Percentiles rank a stretch among this genome's conserved stretches.
These are phyloP conservation scores for Heliconius hermathena DNA, from an alignment of 1,140 invertebrate genomes.

Conservation along the genomic window DNA sequence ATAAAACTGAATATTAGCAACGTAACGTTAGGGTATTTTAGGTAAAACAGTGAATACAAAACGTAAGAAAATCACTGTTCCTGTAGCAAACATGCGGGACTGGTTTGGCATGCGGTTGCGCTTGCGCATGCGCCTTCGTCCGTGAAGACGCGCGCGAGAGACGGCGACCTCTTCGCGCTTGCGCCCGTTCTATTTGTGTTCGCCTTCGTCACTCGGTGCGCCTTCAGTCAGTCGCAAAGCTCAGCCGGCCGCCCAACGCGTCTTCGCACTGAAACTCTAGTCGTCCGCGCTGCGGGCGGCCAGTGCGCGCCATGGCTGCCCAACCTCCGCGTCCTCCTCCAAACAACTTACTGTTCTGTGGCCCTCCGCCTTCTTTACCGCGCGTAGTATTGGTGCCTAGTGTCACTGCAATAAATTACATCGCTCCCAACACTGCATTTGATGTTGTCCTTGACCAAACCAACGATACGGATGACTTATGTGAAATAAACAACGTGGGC, in stretches of 20 bases:
- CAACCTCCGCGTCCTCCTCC: conserved; percentile 76
- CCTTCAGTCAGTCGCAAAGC: conserved; percentile 79
- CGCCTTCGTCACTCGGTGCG: conserved; percentile 75
- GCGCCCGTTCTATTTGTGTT: conserved; percentile 79
- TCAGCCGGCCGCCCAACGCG: conserved; percentile 75
- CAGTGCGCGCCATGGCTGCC: conserved; percentile 73
- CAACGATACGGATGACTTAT: conserved; percentile 60
- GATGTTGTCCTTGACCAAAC: conserved; percentile 52
- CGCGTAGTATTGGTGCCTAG: conserved; percentile 65
- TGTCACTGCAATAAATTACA: conserved; percentile 43
- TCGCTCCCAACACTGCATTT: conserved; percentile 43
- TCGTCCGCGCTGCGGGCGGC: conserved; percentile 65
- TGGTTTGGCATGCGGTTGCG: conserved; percentile 74
- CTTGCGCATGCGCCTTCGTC: conserved; percentile 78
- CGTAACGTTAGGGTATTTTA: background rate
- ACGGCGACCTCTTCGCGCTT: conserved; percentile 78
- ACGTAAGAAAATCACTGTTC: conserved; percentile 20
- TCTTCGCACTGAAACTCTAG: conserved; percentile 63
- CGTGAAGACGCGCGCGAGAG: conserved; percentile 79
- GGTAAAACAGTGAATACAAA: background rate
- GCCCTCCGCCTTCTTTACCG: conserved; percentile 65
- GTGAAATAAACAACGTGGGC: conserved; percentile 77
- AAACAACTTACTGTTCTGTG: conserved; percentile 69
- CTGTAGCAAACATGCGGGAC: conserved; percentile 58
- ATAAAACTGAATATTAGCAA: conserved; percentile 29